Percentiles rank a stretch among this genome's conserved stretches.
phyloP scores from a whole-genome alignment of 1,140 invertebrate species.

The Platorchestia sp. region DNA sequence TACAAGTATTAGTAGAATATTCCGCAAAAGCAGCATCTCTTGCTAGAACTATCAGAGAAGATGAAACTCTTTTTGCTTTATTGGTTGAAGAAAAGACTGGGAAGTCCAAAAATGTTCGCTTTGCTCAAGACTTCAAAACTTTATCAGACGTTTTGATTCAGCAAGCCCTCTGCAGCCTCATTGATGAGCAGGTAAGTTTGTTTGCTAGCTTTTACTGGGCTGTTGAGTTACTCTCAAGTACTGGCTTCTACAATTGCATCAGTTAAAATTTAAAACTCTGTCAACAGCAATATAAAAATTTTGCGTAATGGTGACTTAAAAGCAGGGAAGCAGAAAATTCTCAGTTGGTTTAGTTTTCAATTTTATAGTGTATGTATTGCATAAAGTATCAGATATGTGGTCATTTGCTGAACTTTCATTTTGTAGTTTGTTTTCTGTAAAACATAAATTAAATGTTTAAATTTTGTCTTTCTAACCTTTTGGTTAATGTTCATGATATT shows the following conservation, averaged over 20 bases:
- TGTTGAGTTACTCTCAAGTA: not conserved
- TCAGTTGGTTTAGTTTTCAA: too few relatives aligned
- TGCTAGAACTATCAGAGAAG: constrained; percentile 22
- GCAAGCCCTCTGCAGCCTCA: not conserved
- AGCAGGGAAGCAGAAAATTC: too few relatives aligned
- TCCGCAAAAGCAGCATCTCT: constrained; percentile 16
- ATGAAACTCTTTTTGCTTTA: constrained; percentile 13
- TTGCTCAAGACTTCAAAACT: constrained; percentile 37
- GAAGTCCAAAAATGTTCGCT: not conserved
- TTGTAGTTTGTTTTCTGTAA: too few relatives aligned
- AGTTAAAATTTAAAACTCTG: not conserved
- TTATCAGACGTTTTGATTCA: constrained; percentile 26
- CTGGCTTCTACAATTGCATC: too few relatives aligned
- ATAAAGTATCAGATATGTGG: too few relatives aligned
- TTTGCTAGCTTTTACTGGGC: not conserved
- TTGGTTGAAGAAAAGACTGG: constrained; percentile 38
- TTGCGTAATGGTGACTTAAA: too few relatives aligned
- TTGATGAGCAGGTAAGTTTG: constrained; percentile 23
- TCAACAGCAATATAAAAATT: too few relatives aligned
- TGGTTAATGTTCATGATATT: too few relatives aligned
- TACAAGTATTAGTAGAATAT: constrained; percentile 9
- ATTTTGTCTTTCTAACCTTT: too few relatives aligned
- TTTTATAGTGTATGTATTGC: too few relatives aligned
- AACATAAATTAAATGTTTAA: too few relatives aligned
- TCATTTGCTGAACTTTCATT: too few relatives aligned